Base-by-base conservation (phyloP, 2,113 vertebrate species). In the Galeopterus variegatus region DNA sequence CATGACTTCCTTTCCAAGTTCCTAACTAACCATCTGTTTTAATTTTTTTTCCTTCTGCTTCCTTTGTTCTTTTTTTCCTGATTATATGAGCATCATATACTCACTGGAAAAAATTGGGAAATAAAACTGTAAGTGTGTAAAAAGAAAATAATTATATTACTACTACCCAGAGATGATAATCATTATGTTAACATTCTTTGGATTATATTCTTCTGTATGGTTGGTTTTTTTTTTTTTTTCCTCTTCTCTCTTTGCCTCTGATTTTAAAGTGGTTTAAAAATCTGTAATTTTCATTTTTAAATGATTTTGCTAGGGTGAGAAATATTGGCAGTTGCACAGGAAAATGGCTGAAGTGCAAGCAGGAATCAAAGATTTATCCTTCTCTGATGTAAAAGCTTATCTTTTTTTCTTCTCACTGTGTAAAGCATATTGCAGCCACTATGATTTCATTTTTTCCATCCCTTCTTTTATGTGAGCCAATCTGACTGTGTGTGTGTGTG, bases 291-390 rank as follows among this genome's bases (percentile, higher is more conserved):
- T 77, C 41, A 45, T 48, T 81, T 87, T 82, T 97, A 87, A 90
- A 86, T 95, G 60, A 95, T 88, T 94, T 80, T 89, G 31, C 10
- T 88, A 69, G 88, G 14, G 76, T 67, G 28, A 83, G 91, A 96
- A 95, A 87, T 48, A 93, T 92, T 97, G 92, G 93, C 70, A 95
- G 14, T 69, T 84, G 48, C 41, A 77, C 90, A 90, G 94, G 94
- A 96, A 96, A 96, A 77, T 90, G 79, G 83, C n/a, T 93, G 79
- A 96, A 75, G 33, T 88, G 3, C 56, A 93, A 77, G 73, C 77
- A 96, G 45, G 48, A 94, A 95, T 95, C 58, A 94, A 64, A 65
- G 72, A 96, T 93, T 92, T 92, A 86, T 90, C 50, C 28, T 93
- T 82, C 82, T 92, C 70, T 92, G 13, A 93, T 97, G 60, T 93